phyloP scores from a whole-genome alignment of 2,888 invertebrate species.

The Cheilosia soror region DNA sequence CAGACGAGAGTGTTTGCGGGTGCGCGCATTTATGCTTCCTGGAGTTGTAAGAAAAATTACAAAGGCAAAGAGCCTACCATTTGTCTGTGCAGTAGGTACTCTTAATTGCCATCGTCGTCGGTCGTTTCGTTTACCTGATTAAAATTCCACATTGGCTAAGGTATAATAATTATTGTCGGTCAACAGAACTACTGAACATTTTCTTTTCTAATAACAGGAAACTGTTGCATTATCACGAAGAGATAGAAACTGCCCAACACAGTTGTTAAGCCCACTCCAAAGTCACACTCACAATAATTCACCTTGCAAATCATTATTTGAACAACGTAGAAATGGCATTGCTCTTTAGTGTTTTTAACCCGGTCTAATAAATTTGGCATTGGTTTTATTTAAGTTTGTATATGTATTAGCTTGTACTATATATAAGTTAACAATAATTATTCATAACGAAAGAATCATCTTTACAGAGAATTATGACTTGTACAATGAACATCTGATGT shows the following conservation, averaged over 20 bases:
- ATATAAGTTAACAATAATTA: slow-evolving; percentile 1
- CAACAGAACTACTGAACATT: slow-evolving; percentile 2
- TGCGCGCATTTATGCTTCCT: slow-evolving; percentile 69
- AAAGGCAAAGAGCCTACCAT: slow-evolving; percentile 33
- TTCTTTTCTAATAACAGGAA: slow-evolving; percentile 55
- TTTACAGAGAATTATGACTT: slow-evolving; percentile 19
- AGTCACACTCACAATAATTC: not conserved
- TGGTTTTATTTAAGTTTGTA: slow-evolving; percentile 8
- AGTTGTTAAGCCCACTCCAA: not conserved
- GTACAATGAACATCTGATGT: not conserved
- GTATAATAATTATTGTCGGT: slow-evolving; percentile 19
- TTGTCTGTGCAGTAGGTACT: slow-evolving; percentile 49
- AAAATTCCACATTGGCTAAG: slow-evolving; percentile 52
- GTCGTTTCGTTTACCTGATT: slow-evolving; percentile 52
- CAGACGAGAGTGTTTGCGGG: slow-evolving; percentile 44
- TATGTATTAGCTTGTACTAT: not conserved
- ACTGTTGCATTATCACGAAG: slow-evolving; percentile 23
- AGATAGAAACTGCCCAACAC: slow-evolving; percentile 21
- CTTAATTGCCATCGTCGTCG: slow-evolving; percentile 61
- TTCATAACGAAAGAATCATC: slow-evolving; percentile 10
- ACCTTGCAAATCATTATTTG: slow-evolving; percentile 14
- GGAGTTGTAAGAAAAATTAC: slow-evolving; percentile 31
- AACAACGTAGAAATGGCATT: slow-evolving; percentile 35
- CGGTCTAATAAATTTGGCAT: slow-evolving; percentile 57
- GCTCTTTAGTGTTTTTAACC: slow-evolving; percentile 24